Evolutionary conservation across 1,140 invertebrate species (phyloP), one percentile per base, ranked within the genome.

Genomic region (Ptiloglossa arizonensis): DNA sequence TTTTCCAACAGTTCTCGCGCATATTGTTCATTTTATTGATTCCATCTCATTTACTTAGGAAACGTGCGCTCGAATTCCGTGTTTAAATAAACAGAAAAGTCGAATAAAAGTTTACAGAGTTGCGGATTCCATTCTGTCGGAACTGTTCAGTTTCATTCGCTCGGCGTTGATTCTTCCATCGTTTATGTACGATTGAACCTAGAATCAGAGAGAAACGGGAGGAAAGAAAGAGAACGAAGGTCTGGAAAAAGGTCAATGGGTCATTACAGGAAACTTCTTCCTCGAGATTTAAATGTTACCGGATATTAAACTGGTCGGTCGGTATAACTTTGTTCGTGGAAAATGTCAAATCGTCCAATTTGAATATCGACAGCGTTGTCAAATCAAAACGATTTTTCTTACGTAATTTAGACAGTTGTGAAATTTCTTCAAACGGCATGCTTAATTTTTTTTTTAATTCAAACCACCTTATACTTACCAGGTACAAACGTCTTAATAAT

Each of bases 281-380:
- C 59, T 48, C 24, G 60, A 50, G 80, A 70, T 74, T 82, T 74
- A 79, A 83, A 74, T 46, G 54, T 50, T 74, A 60, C 48, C 75
- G 64, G 69, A 79, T 83, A 83, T 82, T 83, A 74, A 82, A 79
- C 66, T 82, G 66, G 66, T 79, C 24, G 27, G 48, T 52, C 11
- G 29, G 17, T 5, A 60, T 59, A 69, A 75, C 59, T n/a, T 35
- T 64, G 64, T 63, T 74, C 60, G 59, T 74, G 64, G 46, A 60
- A 79, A 83, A 74, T 62, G 80, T 82, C 52, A 72, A 79, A 83
- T 79, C 59, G 27, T 69, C 70, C 68, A 73, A 82, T 81, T 81
- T 62, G 67, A 83, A 77, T 81, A 66, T 19, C 62, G 15, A 27
- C 24, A 46, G 2, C 62, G 38, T 24, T 38, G 44, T 50, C 62